These are phyloP conservation scores for Oligia fasciuncula DNA, from an alignment of 2,888 invertebrate species.

Conservation along the genomic window DNA sequence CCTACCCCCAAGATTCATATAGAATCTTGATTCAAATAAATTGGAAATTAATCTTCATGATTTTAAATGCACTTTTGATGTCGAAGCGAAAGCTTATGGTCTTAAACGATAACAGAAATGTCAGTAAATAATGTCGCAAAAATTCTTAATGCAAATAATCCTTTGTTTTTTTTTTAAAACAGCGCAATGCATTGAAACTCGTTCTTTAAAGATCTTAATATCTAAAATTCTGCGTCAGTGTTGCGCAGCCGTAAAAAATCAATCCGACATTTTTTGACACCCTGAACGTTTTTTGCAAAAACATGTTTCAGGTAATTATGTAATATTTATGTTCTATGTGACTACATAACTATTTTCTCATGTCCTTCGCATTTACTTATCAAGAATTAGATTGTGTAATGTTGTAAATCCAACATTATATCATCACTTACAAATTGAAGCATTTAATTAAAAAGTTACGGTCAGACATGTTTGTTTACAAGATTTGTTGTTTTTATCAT, in stretches of 20 bases:
- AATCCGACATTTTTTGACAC: background rate
- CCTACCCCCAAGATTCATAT: background rate
- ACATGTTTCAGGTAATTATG: background rate
- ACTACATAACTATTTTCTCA: background rate
- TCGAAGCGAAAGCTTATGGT: too few species aligned
- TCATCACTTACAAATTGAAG: background rate
- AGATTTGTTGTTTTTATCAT: background rate
- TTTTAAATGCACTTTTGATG: background rate
- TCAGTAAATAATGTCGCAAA: background rate
- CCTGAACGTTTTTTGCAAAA: background rate
- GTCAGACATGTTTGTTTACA: background rate
- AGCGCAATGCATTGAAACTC: background rate
- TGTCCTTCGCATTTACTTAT: slow-evolving; percentile 32
- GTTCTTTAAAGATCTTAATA: background rate
- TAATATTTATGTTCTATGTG: slow-evolving; percentile 12
- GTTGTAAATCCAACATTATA: slow-evolving; percentile 13
- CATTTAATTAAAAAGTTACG: background rate
- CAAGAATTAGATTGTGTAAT: slow-evolving; percentile 30
- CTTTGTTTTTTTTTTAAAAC: background rate
- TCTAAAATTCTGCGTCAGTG: background rate
- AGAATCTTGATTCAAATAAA: background rate
- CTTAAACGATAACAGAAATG: background rate
- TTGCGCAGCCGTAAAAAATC: background rate
- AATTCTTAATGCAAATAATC: background rate
- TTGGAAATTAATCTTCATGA: background rate